Conservation (phyloP, 1,140 invertebrate species). For the Paraescarpia echinospica region DNA sequence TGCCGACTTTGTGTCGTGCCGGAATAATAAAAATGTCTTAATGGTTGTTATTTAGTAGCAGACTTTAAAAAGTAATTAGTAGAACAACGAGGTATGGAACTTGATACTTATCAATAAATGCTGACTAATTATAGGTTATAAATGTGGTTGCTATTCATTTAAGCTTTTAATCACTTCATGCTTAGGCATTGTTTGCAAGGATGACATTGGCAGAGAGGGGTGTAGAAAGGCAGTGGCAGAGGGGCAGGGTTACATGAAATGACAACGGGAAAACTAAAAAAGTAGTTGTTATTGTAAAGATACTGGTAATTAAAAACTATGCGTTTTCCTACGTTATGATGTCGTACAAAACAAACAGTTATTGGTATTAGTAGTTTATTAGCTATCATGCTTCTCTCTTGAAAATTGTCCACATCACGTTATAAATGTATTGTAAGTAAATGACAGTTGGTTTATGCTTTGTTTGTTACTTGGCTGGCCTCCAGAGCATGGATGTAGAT, state of each 20-base stretch:
- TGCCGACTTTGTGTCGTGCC: background rate
- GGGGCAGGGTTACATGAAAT: too few species aligned
- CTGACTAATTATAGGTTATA: background rate
- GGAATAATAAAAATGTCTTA: background rate
- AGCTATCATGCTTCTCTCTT: too few species aligned
- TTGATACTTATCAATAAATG: background rate
- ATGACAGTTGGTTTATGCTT: background rate
- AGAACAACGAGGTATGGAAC: background rate
- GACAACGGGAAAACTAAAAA: too few species aligned
- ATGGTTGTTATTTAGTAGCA: background rate
- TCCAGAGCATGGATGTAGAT: background rate
- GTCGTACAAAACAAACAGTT: background rate
- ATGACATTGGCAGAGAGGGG: too few species aligned
- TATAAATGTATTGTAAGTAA: background rate
- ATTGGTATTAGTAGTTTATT: too few species aligned
- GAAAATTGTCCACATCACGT: too few species aligned
- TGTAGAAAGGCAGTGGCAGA: too few species aligned
- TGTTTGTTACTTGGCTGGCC: background rate
- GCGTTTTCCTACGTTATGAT: too few species aligned
- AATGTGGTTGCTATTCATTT: background rate
- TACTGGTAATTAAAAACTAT: too few species aligned
- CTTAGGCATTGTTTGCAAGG: too few species aligned
- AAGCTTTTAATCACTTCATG: background rate
- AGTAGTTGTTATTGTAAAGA: too few species aligned
- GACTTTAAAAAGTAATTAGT: background rate